A percentile compares a stretch with the other conserved stretches of the same genome.
phyloP scores from a whole-genome alignment of 2,797 vertebrate species.

The Toxotes lorentzi region DNA sequence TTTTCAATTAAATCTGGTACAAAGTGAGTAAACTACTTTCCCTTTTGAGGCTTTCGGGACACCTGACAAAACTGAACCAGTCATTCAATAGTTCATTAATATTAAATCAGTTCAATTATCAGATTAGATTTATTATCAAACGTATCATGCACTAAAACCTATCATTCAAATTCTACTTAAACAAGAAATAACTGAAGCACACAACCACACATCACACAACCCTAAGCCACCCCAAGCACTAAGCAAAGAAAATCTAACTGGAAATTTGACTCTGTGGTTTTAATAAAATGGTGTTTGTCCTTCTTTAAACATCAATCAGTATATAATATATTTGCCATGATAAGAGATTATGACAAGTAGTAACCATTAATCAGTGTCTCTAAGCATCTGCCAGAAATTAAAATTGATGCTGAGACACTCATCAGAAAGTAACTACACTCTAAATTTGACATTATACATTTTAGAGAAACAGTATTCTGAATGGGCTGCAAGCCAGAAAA shows the following conservation, averaged over 20 bases:
- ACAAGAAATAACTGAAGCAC: constrained; percentile 44
- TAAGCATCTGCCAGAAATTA: neutral
- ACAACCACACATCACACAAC: constrained; percentile 70
- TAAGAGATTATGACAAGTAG: neutral
- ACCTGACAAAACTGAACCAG: constrained; percentile 65
- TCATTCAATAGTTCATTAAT: constrained; percentile 64
- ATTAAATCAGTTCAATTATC: constrained; percentile 60
- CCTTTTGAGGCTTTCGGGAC: constrained; percentile 73
- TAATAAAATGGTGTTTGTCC: neutral
- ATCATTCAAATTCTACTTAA: constrained; percentile 34
- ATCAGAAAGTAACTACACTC: neutral
- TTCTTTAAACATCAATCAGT: neutral
- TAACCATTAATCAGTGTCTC: neutral
- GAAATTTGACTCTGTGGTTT: constrained; percentile 30
- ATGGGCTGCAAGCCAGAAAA: neutral
- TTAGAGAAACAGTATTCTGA: neutral
- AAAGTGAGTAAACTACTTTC: constrained; percentile 61
- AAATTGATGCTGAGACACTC: neutral
- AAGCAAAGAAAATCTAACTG: constrained; percentile 40
- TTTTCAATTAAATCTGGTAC: neutral
- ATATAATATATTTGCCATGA: neutral
- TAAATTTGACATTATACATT: neutral
- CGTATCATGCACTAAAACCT: constrained; percentile 87
- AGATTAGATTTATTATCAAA: constrained; percentile 61
- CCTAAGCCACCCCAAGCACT: constrained; percentile 40